These are phyloP conservation scores for Eupsittula cactorum DNA, from an alignment of 2,113 vertebrate species.

Conservation along the genomic window DNA sequence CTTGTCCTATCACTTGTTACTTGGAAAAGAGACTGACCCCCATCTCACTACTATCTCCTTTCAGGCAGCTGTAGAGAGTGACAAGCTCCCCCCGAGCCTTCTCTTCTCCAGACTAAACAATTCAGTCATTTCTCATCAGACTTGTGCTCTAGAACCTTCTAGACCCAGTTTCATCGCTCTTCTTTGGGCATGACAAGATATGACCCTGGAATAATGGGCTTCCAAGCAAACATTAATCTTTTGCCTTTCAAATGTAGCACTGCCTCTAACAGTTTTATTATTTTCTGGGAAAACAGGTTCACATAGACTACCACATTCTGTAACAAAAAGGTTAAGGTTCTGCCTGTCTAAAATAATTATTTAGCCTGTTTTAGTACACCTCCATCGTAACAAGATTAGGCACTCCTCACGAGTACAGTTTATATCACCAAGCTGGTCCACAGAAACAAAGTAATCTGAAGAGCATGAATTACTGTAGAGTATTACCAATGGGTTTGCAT, in stretches of 20 bases:
- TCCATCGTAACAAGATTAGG: background rate
- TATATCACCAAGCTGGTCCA: background rate
- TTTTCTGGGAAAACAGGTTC: background rate
- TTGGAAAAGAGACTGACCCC: background rate
- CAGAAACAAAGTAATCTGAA: background rate
- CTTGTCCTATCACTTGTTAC: background rate
- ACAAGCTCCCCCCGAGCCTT: background rate
- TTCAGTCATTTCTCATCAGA: background rate
- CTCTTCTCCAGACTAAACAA: background rate
- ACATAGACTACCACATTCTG: background rate
- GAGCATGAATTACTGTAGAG: background rate
- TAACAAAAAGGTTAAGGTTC: background rate
- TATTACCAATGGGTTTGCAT: background rate
- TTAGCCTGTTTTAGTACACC: background rate
- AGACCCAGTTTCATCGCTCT: background rate
- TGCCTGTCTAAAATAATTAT: background rate
- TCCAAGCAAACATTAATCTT: background rate
- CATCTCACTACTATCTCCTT: background rate
- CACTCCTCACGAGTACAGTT: background rate
- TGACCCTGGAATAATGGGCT: fast-evolving
- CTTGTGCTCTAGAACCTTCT: background rate
- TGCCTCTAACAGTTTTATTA: background rate
- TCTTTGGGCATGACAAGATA: background rate
- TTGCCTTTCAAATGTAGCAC: background rate
- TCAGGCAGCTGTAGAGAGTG: background rate